Conservation (phyloP, 2,888 invertebrate genomes). For the Fabriciana adippe region DNA sequence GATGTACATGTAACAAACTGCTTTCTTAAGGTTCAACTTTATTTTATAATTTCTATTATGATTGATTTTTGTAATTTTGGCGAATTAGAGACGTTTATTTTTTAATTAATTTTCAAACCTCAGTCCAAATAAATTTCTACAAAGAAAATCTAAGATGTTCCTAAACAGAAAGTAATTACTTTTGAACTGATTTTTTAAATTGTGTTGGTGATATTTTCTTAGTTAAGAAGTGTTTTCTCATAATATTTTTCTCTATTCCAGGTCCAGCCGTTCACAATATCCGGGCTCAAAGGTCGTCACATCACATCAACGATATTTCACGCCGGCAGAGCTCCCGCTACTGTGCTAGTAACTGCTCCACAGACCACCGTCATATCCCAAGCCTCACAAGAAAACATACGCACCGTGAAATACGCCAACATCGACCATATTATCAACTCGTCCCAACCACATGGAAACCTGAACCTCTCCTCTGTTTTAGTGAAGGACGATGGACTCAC, state of each 20-base stretch:
- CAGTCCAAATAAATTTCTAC: too few species aligned
- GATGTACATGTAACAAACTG: too few species aligned
- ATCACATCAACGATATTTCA: slow-evolving; percentile 74
- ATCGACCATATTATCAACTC: slow-evolving; percentile 69
- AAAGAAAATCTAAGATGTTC: too few species aligned
- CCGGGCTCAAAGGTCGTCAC: slow-evolving; percentile 65
- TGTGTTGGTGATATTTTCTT: not conserved
- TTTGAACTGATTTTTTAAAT: not conserved
- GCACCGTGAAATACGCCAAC: slow-evolving; percentile 63
- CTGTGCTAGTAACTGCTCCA: slow-evolving; percentile 70
- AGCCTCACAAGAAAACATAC: slow-evolving; percentile 55
- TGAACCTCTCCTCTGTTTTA: slow-evolving; percentile 60
- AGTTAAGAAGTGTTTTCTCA: not conserved
- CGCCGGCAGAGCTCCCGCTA: slow-evolving; percentile 62
- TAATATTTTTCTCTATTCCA: slow-evolving; percentile 45
- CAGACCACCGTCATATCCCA: slow-evolving; percentile 74
- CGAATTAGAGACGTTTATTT: too few species aligned
- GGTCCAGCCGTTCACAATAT: slow-evolving; percentile 71
- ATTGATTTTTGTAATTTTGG: too few species aligned
- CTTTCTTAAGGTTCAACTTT: too few species aligned
- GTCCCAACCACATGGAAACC: slow-evolving; percentile 54
- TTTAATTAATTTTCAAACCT: too few species aligned
- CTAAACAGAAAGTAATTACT: too few species aligned
- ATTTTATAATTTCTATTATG: too few species aligned
- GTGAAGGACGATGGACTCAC: slow-evolving; percentile 67